phyloP scores from a whole-genome alignment of 2,888 invertebrate genomes.

The Yponomeuta cagnagella region DNA sequence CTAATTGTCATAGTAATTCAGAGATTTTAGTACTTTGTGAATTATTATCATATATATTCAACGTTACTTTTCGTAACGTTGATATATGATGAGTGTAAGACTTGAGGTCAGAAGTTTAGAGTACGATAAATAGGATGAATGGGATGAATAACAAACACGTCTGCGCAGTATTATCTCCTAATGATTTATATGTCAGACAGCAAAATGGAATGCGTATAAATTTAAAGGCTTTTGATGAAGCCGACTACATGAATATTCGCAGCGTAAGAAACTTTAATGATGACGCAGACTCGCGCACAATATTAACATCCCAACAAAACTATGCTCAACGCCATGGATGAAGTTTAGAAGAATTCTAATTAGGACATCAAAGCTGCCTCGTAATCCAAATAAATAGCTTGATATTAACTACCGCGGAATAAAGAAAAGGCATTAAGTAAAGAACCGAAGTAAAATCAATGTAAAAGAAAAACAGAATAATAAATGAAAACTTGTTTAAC shows the following conservation, averaged over 20 bases:
- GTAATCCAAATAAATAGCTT: neutral
- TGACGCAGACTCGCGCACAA: conserved; percentile 35
- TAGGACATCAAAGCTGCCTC: neutral
- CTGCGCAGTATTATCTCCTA: conserved; percentile 9
- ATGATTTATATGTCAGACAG: conserved; percentile 21
- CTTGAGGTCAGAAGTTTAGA: neutral
- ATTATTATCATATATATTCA: too few species aligned
- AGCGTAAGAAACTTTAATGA: conserved; percentile 41
- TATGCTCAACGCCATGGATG: neutral
- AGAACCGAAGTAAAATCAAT: too few species aligned
- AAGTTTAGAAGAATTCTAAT: neutral
- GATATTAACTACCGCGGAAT: neutral
- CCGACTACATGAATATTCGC: conserved; percentile 43
- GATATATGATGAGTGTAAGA: neutral
- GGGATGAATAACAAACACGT: conserved; percentile 2
- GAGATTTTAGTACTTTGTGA: too few species aligned
- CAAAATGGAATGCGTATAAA: conserved; percentile 48
- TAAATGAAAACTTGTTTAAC: too few species aligned
- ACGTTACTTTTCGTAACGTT: neutral
- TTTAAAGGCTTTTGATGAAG: conserved; percentile 53
- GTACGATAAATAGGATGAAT: neutral
- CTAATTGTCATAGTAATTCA: too few species aligned
- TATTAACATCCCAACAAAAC: conserved; percentile 14
- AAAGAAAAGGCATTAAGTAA: too few species aligned
- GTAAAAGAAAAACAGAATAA: too few species aligned